Base-by-base conservation (phyloP, 2,888 invertebrate genomes). In the Macrostomum cliftonense region DNA sequence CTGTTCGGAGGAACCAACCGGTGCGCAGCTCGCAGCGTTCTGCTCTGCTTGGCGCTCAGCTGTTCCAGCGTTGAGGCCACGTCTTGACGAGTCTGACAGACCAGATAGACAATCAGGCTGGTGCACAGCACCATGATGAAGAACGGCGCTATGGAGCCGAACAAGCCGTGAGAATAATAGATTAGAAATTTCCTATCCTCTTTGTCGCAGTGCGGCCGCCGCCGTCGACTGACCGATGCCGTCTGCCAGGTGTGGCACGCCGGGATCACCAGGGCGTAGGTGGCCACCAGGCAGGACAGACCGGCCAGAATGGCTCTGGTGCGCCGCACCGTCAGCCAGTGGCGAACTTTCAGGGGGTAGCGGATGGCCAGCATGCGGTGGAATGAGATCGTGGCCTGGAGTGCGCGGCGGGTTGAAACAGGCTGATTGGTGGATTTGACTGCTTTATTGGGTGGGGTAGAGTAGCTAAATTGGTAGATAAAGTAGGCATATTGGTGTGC, bases 321-420 rank as follows among this genome's bases (percentile, higher is more conserved):
- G 13, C 37, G 21, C 2, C 37, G 21, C n/a, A 45, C 17, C 16
- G 45, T 45, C 14, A 45, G 17, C 37, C 4, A 13, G n/a, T 14
- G n/a, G 36, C 37, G n/a, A 12, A 37, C 12, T 45, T 45, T n/a
- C 14, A 45, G 28, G 36, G 45, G 45, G 7, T 16, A 45, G 5
- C 45, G 37, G 14, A 45, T 28, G 36, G 45, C 45, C n/a, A 45
- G n/a, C 45, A 45, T 45, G 4, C 45, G 45, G 17, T 45, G 45
- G 36, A 36, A n/a, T n/a, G 45, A 45, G n/a, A 45, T n/a, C 12
- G 37, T 45, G n/a, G 45, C 45, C 39, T 45, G 45, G n/a, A n/a
- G n/a, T n/a, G n/a, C n/a, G n/a, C n/a, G n/a, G n/a, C n/a, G n/a
- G n/a, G n/a, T n/a, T n/a, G n/a, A n/a, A 9, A 28, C 9, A 7